Evolutionary conservation across 1,140 invertebrate genomes (phyloP).

Genomic region (Drosophila nasuta): DNA sequence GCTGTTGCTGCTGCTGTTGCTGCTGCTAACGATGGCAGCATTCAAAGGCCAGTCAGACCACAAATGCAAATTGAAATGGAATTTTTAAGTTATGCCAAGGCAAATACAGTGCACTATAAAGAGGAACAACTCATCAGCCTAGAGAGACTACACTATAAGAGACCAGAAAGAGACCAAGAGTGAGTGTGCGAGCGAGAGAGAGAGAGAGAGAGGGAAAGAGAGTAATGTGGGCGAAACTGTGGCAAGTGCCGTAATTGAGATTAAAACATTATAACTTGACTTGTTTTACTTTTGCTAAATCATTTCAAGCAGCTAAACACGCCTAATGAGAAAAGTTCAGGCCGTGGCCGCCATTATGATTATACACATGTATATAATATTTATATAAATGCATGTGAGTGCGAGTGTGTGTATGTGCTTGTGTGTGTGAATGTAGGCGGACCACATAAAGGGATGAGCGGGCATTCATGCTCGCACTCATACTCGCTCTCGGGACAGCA

Average conservation of each 20-base stretch:
- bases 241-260: conserved; percentile 82
- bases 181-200: neutral
- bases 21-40: conserved; percentile 70
- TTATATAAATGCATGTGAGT: conserved; percentile 20
- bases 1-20: conserved; percentile 1
- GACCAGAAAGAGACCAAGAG: conserved; percentile 1
- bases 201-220: neutral
- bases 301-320: conserved; percentile 82
- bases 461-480: conserved; percentile 28
- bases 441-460: conserved; percentile 46
- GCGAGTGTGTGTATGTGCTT: conserved; percentile 6
- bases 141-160: neutral
- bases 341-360: conserved; percentile 67
- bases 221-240: conserved; percentile 52
- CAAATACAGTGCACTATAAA: conserved; percentile 23
- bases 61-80: conserved; percentile 81
- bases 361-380: conserved; percentile 52
- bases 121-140: conserved; percentile 16
- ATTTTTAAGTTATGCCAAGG: conserved; percentile 81
- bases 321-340: conserved; percentile 81
- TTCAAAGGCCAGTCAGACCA: conserved; percentile 66
- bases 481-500: conserved; percentile 41
- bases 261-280: conserved; percentile 84
- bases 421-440: conserved; percentile 24
- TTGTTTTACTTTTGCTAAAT: conserved; percentile 82